Base-by-base conservation (phyloP, 2,797 vertebrate species). In the Cyprinella venusta region DNA sequence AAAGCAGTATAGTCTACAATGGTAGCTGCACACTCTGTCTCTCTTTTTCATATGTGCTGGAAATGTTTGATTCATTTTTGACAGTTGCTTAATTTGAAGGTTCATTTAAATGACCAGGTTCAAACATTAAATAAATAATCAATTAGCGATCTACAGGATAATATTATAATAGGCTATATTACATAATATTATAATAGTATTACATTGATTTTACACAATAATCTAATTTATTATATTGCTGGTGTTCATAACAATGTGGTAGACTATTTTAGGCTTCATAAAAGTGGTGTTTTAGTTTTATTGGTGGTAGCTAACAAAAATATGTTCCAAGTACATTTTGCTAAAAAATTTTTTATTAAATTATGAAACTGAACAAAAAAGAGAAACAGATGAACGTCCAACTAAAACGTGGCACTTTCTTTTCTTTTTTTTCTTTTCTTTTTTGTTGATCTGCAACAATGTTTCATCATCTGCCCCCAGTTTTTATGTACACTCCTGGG, bases 341-440 rank as follows among this genome's bases (percentile, higher is more conserved):
- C 24, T 16, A 15, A 3, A 24, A 24, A 5, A n/a, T n/a, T 7
- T 13, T 13, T 15, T 59, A 59, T 24, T 26, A 2, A 61, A 24
- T 13, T 59, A 59, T 59, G n/a, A 59, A 40, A 40, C 8, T 9
- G 2, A 4, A 0, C n/a, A n/a, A 45, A 13, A 8, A 21, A 19
- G 1, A 8, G 0, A 54, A 7, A 2, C 1, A 52, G 50, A 52
- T 0, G 0, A 52, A 19, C 0, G 1, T 2, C 21, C 54, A 59
- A 56, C 54, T 56, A n/a, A 56, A 24, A 56, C 4, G 4, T 24
- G 12, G 13, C 42, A 4, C 2, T 42, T 45, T 45, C 3, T 42
- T 42, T 4, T 42, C 30, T 33, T 33, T 4, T 33, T 33, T 33
- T 33, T 33, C 30, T 10, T 10, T 12, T 10, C 9, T 10, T 3